Base-by-base conservation (phyloP, 2,113 vertebrate species). In the Lipophrys pholis region DNA sequence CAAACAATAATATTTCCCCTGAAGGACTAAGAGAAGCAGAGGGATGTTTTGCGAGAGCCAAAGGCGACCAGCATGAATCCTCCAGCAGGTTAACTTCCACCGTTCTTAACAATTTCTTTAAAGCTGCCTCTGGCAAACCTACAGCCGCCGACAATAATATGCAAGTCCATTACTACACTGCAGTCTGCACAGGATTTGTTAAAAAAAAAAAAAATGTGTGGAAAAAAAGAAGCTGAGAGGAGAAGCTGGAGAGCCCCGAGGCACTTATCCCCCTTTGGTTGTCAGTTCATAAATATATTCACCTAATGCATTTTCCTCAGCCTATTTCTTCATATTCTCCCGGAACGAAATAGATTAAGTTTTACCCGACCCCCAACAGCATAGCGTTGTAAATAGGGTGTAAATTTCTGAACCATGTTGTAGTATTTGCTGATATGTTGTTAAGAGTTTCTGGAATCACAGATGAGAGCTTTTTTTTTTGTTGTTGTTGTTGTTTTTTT, bases 51-150 rank as follows among this genome's bases (percentile, higher is more conserved):
- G 40, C 16, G 21, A 72, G 41, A 11, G 15, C 3, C 43, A 41
- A 16, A 42, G 36, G 51, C 43, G 36, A 17, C 49, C 11, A 2
- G 43, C 38, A 16, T 40, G 56, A 72, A 45, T 56, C 64, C n/a
- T 58, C 53, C 11, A 73, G 62, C 53, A 40, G 17, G 51, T 68
- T 46, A 61, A 69, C 11, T 53, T 39, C 12, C 10, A 36, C 53
- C 15, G 58, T 6, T 50, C 36, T 54, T 17, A 56, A 52, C 73
- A 63, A 48, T 78, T 73, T 69, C 55, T 70, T 51, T 57, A 30
- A 42, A 17, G 5, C 17, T 41, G 71, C 66, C 62, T 62, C 16
- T 40, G 61, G 61, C 51, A 36, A 45, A 68, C 54, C 41, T 17
- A 56, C 6, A 62, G 57, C 68, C 55, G 68, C 72, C 38, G 38